These are phyloP conservation scores for Drosophila jambulina DNA, from an alignment of 1,140 invertebrate genomes.

Conservation along the genomic window DNA sequence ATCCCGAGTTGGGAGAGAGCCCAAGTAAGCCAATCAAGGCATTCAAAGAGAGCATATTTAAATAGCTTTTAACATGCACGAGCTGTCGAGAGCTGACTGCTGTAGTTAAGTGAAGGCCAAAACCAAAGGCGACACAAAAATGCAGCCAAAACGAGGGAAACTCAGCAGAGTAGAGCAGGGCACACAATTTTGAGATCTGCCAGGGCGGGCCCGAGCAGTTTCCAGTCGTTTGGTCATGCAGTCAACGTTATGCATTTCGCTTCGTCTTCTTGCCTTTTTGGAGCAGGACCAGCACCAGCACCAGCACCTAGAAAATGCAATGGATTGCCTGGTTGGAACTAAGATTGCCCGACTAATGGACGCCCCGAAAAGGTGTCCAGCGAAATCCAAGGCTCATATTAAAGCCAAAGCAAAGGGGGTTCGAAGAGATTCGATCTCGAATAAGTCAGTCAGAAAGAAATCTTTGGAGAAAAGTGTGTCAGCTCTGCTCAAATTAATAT, in stretches of 20 bases:
- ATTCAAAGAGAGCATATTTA: constrained; percentile 83
- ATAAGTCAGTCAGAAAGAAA: no score
- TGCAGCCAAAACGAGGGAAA: constrained; percentile 56
- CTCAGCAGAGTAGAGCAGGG: not conserved
- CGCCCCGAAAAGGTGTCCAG: not conserved
- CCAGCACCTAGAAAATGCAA: constrained; percentile 43
- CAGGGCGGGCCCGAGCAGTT: constrained; percentile 36
- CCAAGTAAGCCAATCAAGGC: constrained; percentile 78
- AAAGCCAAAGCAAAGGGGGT: constrained; percentile 10
- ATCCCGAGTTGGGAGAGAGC: constrained; percentile 44
- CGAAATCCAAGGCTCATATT: not conserved
- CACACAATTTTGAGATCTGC: constrained; percentile 65
- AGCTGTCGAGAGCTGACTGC: constrained; percentile 70
- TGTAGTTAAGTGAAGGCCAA: constrained; percentile 79
- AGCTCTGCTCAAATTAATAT: no score
- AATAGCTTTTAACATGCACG: constrained; percentile 83
- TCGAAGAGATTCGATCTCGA: not conserved
- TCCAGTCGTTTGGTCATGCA: constrained; percentile 76
- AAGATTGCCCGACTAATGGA: constrained; percentile 42
- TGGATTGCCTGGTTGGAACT: constrained; percentile 27
- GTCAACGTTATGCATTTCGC: constrained; percentile 65
- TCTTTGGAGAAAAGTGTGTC: not conserved
- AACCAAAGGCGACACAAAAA: constrained; percentile 79
- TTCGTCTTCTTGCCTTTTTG: constrained; percentile 52
- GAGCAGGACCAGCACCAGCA: constrained; percentile 6